Conservation (phyloP, 2,888 invertebrate species). For the Machimus rusticus region DNA sequence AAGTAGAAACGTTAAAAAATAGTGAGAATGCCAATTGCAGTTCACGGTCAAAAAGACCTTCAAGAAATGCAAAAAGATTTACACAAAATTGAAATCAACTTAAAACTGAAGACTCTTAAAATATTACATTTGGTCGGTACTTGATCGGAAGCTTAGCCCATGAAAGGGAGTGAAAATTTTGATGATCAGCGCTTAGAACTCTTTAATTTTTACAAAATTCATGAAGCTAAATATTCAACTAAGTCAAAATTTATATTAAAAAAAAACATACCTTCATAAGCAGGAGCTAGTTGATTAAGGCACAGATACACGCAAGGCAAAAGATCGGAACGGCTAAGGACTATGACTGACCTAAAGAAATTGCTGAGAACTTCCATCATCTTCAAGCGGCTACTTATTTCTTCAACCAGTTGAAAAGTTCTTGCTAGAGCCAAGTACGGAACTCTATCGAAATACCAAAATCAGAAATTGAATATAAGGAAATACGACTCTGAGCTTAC, state of each 20-base stretch:
- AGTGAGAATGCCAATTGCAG: no score
- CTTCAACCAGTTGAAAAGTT: conserved; percentile 91
- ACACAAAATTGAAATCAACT: no score
- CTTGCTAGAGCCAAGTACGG: conserved; percentile 92
- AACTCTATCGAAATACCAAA: conserved; percentile 67
- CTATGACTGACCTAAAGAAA: conserved; percentile 89
- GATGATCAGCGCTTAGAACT: no score
- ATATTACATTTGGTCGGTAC: no score
- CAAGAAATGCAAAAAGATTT: no score
- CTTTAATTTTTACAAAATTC: no score
- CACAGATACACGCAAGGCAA: conserved; percentile 91
- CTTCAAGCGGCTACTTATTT: conserved; percentile 82
- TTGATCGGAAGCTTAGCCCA: no score
- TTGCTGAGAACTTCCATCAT: conserved; percentile 92
- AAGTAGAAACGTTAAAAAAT: no score
- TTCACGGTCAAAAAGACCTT: no score
- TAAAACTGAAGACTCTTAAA: no score
- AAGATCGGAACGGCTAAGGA: conserved; percentile 87
- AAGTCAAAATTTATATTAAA: neutral
- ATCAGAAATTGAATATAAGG: neutral
- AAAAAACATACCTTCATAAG: conserved; percentile 80
- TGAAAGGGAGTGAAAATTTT: no score
- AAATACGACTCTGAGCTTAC: conserved; percentile 60
- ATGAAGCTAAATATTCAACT: neutral
- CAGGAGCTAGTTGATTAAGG: conserved; percentile 94